phyloP scores from a whole-genome alignment of 2,797 vertebrate species.

The Eidolon dupreanum region DNA sequence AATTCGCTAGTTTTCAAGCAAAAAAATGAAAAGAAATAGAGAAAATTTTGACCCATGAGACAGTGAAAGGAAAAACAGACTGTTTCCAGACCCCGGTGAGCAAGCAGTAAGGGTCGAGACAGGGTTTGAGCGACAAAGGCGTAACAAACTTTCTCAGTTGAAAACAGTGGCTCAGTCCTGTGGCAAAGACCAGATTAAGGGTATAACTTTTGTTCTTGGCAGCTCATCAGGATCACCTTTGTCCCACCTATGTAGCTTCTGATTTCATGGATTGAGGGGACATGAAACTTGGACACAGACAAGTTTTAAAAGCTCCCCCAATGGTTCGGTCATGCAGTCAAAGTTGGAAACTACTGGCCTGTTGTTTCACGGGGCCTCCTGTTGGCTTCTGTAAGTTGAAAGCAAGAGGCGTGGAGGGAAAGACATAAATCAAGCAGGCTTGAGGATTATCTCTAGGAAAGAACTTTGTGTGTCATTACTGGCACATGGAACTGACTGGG shows the following conservation, averaged over 20 bases:
- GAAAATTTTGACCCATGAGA: background rate
- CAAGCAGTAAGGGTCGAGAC: background rate
- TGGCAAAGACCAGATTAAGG: background rate
- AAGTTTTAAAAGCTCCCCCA: background rate
- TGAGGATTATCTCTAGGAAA: constrained; percentile 9
- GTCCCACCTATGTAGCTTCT: background rate
- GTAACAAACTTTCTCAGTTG: background rate
- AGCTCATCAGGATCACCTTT: background rate
- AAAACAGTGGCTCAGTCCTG: background rate
- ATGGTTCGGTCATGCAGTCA: background rate
- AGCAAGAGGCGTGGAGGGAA: background rate
- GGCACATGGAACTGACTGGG: constrained; percentile 27
- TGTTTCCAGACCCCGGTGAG: background rate
- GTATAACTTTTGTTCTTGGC: background rate
- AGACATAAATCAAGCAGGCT: constrained; percentile 28
- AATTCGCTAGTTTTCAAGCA: background rate
- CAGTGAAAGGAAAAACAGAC: background rate
- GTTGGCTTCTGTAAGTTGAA: constrained; percentile 33
- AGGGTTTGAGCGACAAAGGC: background rate
- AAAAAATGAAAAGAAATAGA: background rate
- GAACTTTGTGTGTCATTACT: constrained; percentile 44
- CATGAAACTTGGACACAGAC: background rate
- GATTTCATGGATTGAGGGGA: background rate
- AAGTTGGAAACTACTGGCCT: background rate
- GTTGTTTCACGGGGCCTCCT: background rate